These are phyloP conservation scores for Hipposideros armiger DNA, from an alignment of 2,113 vertebrate genomes.

Conservation along the genomic window DNA sequence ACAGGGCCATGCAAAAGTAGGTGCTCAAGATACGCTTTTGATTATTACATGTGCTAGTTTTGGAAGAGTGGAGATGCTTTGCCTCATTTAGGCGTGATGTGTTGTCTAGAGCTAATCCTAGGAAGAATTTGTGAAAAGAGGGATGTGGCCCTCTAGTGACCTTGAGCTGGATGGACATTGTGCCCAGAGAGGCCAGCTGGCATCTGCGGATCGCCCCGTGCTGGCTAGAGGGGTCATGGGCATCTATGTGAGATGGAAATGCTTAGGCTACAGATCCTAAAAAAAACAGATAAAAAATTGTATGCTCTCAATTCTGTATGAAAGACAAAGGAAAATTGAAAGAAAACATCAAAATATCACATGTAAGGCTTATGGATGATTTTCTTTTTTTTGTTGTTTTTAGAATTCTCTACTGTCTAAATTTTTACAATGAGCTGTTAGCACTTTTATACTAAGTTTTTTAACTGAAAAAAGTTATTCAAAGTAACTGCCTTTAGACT, in stretches of 20 bases:
- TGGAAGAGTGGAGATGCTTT: background rate
- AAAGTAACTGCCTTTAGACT: background rate
- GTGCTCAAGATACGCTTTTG: background rate
- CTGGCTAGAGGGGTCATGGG: background rate
- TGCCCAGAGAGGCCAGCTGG: background rate
- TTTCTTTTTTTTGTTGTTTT: slow-evolving; percentile 12
- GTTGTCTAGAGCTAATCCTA: background rate
- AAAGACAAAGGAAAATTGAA: slow-evolving; percentile 1
- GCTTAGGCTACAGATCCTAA: background rate
- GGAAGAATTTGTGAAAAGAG: background rate
- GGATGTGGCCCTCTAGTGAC: background rate
- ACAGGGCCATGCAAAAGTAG: background rate
- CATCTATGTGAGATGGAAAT: background rate
- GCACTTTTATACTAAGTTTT: background rate
- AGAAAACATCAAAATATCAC: slow-evolving; percentile 42
- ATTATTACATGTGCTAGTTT: background rate
- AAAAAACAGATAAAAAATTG: background rate
- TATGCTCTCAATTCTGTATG: background rate
- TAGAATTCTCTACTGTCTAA: slow-evolving; percentile 31
- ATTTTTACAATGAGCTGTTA: slow-evolving; percentile 17
- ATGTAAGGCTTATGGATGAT: background rate
- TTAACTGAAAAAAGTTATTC: slow-evolving; percentile 31
- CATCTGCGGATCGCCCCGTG: background rate
- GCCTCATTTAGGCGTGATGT: background rate
- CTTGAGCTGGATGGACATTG: background rate